These are phyloP conservation scores for Parnassius apollo DNA, from an alignment of 2,888 invertebrate species.

Conservation along the genomic window DNA sequence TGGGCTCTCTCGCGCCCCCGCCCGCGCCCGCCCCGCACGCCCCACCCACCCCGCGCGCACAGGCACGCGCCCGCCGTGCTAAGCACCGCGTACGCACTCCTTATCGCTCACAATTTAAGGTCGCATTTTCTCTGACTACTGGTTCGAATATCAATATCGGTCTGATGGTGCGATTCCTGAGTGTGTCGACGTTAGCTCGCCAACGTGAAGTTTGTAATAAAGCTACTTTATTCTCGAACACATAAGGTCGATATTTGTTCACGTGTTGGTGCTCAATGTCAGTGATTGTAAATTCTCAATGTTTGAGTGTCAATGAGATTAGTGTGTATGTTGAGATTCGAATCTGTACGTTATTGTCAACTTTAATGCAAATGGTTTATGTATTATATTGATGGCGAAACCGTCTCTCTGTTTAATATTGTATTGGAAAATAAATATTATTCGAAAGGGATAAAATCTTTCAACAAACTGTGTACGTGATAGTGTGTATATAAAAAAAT, in stretches of 20 bases:
- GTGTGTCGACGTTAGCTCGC: no score
- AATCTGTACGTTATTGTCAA: conserved; percentile 1
- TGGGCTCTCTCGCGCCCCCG: conserved; percentile 30
- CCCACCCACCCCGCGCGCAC: conserved; percentile 27
- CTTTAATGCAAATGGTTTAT: neutral
- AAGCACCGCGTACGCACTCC: conserved; percentile 21
- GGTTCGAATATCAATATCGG: neutral
- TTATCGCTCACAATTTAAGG: no score
- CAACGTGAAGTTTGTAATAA: no score
- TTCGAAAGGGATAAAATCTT: neutral
- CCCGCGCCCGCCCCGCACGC: conserved; percentile 27
- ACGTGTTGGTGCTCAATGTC: no score
- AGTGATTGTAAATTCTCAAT: no score
- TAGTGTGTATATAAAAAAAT: no score
- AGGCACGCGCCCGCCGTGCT: conserved; percentile 37
- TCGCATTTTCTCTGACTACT: no score
- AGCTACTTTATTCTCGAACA: no score
- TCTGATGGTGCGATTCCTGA: no score
- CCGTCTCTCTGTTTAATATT: neutral
- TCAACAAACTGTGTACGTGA: neutral
- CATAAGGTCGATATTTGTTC: no score
- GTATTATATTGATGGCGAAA: neutral
- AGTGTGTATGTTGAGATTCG: neutral
- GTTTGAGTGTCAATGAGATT: no score
- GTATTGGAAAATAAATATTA: neutral